phyloP scores from a whole-genome alignment of 2,797 vertebrate genomes.

The Sebastes vulpes region DNA sequence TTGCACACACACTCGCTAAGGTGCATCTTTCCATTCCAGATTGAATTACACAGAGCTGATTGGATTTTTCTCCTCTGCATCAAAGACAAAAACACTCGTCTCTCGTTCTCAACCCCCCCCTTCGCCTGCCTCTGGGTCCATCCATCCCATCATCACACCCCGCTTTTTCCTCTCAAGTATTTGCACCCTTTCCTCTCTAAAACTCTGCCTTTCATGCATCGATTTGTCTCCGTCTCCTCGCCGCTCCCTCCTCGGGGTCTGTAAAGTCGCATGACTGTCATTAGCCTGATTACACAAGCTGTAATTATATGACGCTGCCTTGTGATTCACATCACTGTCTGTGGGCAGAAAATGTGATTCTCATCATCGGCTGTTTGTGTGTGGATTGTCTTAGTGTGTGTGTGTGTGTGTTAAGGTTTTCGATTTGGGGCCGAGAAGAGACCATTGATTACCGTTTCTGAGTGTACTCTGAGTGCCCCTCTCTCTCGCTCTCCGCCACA shows the following conservation, averaged over 20 bases:
- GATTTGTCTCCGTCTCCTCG: constrained; percentile 21
- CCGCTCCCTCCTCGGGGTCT: constrained; percentile 33
- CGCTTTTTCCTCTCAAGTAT: constrained; percentile 7
- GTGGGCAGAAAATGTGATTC: constrained; percentile 68
- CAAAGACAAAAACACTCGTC: constrained; percentile 68
- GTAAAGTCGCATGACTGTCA: constrained; percentile 67
- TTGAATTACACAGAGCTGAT: constrained; percentile 81
- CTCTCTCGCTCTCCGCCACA: constrained; percentile 48
- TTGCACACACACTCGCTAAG: constrained; percentile 39
- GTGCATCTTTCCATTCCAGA: constrained; percentile 71
- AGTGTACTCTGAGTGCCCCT: constrained; percentile 61
- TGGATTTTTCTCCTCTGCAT: constrained; percentile 78
- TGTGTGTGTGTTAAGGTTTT: constrained; percentile 46
- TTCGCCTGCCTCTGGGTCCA: constrained; percentile 20
- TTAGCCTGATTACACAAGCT: constrained; percentile 65
- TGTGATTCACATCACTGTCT: constrained; percentile 65
- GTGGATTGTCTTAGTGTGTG: constrained; percentile 1
- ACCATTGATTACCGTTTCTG: constrained; percentile 77
- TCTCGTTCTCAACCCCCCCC: constrained; percentile 21
- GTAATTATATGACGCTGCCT: constrained; percentile 67
- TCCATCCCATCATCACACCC: constrained; percentile 25
- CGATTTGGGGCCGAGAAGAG: constrained; percentile 58
- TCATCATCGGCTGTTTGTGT: constrained; percentile 46
- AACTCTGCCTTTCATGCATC: constrained; percentile 28
- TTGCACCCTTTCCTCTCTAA: constrained; percentile 8